Base-by-base conservation (phyloP, 2,113 vertebrate species). In the Neofelis nebulosa region DNA sequence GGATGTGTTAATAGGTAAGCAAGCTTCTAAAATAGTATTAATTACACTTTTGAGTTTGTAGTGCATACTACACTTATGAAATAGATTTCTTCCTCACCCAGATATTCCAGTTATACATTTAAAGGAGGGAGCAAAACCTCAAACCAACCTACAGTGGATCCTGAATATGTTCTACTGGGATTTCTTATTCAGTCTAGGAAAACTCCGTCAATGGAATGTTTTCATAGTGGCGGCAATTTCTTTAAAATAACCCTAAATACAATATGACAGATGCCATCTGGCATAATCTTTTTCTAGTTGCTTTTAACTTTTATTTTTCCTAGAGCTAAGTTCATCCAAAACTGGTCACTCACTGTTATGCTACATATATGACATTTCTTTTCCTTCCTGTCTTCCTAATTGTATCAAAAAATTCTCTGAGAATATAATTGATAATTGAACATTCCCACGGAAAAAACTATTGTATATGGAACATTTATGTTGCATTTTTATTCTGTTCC, bases 241-340 rank as follows among this genome's bases (percentile, higher is more conserved):
- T 99, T 99, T 99, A 99, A 99, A 99, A 99, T 98, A 99, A 98
- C 98, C 98, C 98, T 99, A 99, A 99, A 99, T 99, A 99, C 98
- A 98, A 98, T 99, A 99, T 99, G 99, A 99, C 99, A 99, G 98
- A 98, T 98, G 98, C 99, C 99, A 99, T 99, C 98, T 99, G 98
- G 98, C 99, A 98, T 99, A 98, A 98, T 99, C 98, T 98, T 98
- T 99, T 98, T 95, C 98, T 98, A 99, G 98, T 98, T 99, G 97
- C 98, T 99, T 99, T 98, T 98, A 99, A 99, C 98, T 99, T 99
- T 98, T 98, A 97, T 99, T 99, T 99, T 98, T 99, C 98, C 97
- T 98, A 98, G 97, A 99, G 98, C 97, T 98, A 98, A 98, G 98
- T 99, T 99, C 96, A 98, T 98, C 98, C 97, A 91, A 98, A 99